These are phyloP conservation scores for Silurus meridionalis DNA, from an alignment of 2,113 vertebrate genomes.

Conservation along the genomic window DNA sequence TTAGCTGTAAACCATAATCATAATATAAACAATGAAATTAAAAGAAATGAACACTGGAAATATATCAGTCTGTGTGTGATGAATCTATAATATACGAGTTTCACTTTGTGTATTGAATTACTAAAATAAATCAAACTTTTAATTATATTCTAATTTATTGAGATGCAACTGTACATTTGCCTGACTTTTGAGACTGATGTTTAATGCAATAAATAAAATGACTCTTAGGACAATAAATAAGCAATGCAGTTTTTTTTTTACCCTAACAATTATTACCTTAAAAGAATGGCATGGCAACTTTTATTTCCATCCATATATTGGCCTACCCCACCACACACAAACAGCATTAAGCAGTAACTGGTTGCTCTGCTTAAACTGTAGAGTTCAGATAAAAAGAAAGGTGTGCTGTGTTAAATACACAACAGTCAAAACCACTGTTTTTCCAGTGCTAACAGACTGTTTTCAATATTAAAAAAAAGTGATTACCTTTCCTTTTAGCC, in stretches of 20 bases:
- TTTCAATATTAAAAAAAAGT: conserved; percentile 2
- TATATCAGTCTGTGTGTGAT: no score
- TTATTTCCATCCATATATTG: background rate
- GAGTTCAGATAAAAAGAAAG: background rate
- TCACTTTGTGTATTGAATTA: no score
- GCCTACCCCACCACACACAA: background rate
- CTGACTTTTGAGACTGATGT: background rate
- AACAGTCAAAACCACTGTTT: background rate
- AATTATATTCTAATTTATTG: no score
- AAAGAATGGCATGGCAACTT: background rate
- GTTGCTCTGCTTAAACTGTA: background rate
- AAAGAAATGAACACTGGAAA: no score
- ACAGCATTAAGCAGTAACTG: background rate
- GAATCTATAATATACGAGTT: no score
- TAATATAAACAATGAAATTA: no score
- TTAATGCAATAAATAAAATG: background rate
- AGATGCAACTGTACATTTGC: background rate
- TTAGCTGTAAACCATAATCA: no score
- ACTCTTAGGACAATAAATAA: background rate
- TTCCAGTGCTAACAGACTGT: background rate
- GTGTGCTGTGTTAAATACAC: background rate
- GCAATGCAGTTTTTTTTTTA: background rate
- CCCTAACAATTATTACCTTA: background rate
- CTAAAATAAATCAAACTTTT: no score
- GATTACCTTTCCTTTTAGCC: conserved; percentile 44